phyloP scores from a whole-genome alignment of 2,888 invertebrate species.

The Athripsodes cinereus region DNA sequence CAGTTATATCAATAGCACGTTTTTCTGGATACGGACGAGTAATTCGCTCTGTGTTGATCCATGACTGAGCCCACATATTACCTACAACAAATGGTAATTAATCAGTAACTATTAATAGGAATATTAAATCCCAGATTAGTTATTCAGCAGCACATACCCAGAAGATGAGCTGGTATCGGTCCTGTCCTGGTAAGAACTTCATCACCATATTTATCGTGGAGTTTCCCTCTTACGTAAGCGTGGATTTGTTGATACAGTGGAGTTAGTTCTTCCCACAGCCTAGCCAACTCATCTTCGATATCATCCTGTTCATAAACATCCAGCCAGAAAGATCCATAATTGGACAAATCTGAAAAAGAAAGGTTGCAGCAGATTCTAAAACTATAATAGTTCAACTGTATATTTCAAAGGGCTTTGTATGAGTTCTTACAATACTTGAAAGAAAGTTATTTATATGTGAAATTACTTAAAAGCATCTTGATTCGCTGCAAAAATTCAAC shows the following conservation, averaged over 20 bases:
- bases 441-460: too few species aligned
- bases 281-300: conserved; percentile 62
- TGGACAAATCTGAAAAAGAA: conserved; percentile 52
- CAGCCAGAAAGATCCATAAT: conserved; percentile 66
- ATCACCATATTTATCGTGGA: conserved; percentile 66
- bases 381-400: too few species aligned
- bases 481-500: too few species aligned
- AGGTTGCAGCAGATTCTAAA: too few species aligned
- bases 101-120: too few species aligned
- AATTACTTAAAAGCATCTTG: too few species aligned
- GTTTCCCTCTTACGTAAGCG: conserved; percentile 69
- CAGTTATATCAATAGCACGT: conserved; percentile 63
- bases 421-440: too few species aligned
- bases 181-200: conserved; percentile 58
- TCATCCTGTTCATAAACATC: conserved; percentile 63
- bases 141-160: too few species aligned
- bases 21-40: conserved; percentile 70
- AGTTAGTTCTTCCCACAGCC: conserved; percentile 66
- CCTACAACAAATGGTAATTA: conserved; percentile 43
- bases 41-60: conserved; percentile 62
- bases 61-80: conserved; percentile 81
- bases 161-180: conserved; percentile 71
- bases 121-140: too few species aligned
- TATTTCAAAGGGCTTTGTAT: too few species aligned
- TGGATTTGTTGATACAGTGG: conserved; percentile 80